Base-by-base conservation (phyloP, 2,888 invertebrate species). In the Scotopteryx bipunctaria region DNA sequence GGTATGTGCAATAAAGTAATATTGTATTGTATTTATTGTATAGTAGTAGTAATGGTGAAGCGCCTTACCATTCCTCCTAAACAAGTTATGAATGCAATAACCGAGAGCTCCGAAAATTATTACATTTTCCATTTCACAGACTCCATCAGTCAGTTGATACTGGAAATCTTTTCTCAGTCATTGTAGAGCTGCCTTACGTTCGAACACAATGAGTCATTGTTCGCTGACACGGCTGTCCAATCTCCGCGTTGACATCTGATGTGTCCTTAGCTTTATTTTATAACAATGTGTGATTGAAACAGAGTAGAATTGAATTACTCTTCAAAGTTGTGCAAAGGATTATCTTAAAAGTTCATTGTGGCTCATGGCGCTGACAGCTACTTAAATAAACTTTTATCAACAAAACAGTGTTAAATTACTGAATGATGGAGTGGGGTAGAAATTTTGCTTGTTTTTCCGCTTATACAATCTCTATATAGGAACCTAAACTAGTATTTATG, bases 201-300 rank as follows among this genome's bases (percentile, higher is more conserved):
- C 67, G 58, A 43, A 51, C 32, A 52, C 55, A 69, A 64, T 57
- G 52, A 5, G 57, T 65, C 66, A 64, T 76, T 70, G 69, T 69
- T 69, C 57, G 54, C 41, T 54, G 60, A 57, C 54, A 59, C 55
- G 43, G 46, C 27, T 44, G 51, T 62, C 58, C 61, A 49, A 63
- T 59, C 61, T 54, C 41, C 16, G 44, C 9, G 49, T 52, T 45
- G 63, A 59, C 57, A 55, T 60, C 53, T 60, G 45, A 57, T 54
- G 46, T 45, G 43, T 42, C 33, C 41, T 49, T 43, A 57, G 45
- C 50, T 49, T 49, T 45, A 35, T 38, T 16, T 38, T 37, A 23
- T 42, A 47, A 47, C 29, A 47, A 47, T 54, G 42, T 29, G 17
- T 21, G 41, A 43, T 21, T 33, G 33, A 50, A 43, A 43, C 5